A percentile compares a stretch with the other conserved stretches of the same genome.
These are phyloP conservation scores for Tribolium madens DNA, from an alignment of 1,140 invertebrate species.

Conservation along the genomic window DNA sequence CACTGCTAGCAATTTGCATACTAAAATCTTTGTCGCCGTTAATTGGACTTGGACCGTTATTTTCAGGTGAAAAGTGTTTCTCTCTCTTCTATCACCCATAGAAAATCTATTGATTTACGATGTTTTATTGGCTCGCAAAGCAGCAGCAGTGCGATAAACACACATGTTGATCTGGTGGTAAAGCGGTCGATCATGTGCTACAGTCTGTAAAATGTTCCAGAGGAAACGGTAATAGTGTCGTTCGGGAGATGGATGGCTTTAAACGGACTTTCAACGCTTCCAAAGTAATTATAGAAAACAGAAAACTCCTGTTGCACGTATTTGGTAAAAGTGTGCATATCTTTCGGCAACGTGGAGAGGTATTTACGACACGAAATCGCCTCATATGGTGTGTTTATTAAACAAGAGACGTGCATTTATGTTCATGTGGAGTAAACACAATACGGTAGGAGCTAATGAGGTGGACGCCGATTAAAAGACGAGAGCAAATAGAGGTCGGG, in stretches of 20 bases:
- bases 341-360: neutral
- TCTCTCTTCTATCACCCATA: constrained; percentile 43
- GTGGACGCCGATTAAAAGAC: no score
- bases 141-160: constrained; percentile 53
- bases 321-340: neutral
- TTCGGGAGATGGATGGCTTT: constrained; percentile 40
- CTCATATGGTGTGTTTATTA: neutral
- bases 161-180: constrained; percentile 51
- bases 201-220: constrained; percentile 43
- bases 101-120: constrained; percentile 52
- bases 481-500: no score
- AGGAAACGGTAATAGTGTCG: constrained; percentile 43
- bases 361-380: constrained; percentile 9
- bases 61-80: constrained; percentile 29
- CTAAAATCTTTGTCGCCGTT: constrained; percentile 64
- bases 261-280: constrained; percentile 31
- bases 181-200: constrained; percentile 41
- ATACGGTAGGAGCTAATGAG: neutral
- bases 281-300: constrained; percentile 25
- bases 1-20: constrained; percentile 63
- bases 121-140: constrained; percentile 47
- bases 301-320: constrained; percentile 40
- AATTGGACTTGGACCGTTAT: constrained; percentile 59
- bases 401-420: constrained; percentile 47
- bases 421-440: constrained; percentile 43